phyloP scores from a whole-genome alignment of 2,113 vertebrate species.

The Notarius quadriscutis region DNA sequence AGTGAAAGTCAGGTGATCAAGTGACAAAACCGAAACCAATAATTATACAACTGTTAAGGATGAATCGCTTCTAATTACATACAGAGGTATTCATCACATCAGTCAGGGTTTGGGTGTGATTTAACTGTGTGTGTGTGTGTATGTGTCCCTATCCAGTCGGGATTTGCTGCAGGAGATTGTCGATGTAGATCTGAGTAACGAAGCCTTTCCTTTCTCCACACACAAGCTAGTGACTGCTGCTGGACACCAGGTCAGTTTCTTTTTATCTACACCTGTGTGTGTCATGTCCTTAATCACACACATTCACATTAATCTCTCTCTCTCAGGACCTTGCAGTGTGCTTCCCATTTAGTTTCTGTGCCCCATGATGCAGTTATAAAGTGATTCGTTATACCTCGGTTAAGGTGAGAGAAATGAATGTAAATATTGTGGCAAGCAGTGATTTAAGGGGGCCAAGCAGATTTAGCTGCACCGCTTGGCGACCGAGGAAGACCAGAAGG shows the following conservation, averaged over 20 bases:
- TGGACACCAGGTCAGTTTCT: constrained; percentile 78
- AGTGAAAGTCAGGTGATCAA: background rate
- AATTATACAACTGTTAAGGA: background rate
- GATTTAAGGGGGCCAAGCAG: background rate
- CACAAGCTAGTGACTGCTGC: constrained; percentile 81
- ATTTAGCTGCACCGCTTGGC: background rate
- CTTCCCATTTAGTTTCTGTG: background rate
- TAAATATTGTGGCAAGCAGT: background rate
- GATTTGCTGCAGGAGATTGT: constrained; percentile 86
- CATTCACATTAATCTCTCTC: background rate
- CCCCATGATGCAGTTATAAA: background rate
- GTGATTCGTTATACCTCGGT: background rate
- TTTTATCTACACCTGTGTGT: background rate
- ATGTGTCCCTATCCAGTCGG: constrained; percentile 71
- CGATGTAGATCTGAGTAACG: constrained; percentile 83
- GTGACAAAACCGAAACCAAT: background rate
- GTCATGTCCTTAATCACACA: background rate
- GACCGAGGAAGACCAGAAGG: background rate
- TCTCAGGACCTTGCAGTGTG: background rate
- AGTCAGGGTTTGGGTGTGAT: constrained; percentile 5
- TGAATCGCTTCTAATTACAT: background rate
- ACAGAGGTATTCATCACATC: background rate
- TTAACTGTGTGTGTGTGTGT: constrained; percentile 30
- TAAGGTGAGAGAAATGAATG: background rate
- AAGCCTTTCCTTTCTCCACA: constrained; percentile 91